Evolutionary conservation across 2,888 invertebrate species (phyloP).

Genomic region (Dolichopus griseipennis): DNA sequence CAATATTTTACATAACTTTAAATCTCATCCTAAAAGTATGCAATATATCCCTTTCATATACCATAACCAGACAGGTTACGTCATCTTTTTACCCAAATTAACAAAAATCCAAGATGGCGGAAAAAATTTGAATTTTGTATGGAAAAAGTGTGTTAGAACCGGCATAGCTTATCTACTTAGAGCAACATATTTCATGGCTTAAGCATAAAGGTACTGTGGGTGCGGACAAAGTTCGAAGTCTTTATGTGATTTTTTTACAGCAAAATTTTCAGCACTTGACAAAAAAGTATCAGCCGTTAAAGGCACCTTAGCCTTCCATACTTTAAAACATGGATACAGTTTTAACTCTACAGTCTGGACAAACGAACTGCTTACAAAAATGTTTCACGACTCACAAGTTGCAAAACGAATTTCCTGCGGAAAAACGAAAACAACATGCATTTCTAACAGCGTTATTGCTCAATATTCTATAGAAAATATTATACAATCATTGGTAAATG

Average conservation of each 20-base stretch:
- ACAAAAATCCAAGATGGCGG: no score
- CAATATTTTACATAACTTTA: no score
- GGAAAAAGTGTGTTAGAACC: no score
- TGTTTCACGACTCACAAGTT: slow-evolving; percentile 8
- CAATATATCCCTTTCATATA: no score
- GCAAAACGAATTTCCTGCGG: slow-evolving; percentile 8
- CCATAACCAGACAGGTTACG: no score
- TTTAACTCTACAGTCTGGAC: slow-evolving; percentile 8
- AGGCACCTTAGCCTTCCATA: slow-evolving; percentile 11
- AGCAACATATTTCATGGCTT: not conserved
- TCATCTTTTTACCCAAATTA: no score
- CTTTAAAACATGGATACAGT: slow-evolving; percentile 8
- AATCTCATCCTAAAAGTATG: no score
- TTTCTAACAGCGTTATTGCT: slow-evolving; percentile 7
- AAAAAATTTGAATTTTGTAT: no score
- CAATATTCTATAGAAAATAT: slow-evolving; percentile 13
- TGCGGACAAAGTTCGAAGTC: not conserved
- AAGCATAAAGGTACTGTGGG: not conserved
- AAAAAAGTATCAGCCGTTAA: no score
- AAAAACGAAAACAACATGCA: slow-evolving; percentile 9
- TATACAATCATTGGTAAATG: slow-evolving; percentile 8
- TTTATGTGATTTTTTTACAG: slow-evolving; percentile 8
- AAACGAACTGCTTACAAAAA: slow-evolving; percentile 7
- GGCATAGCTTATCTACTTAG: no score
- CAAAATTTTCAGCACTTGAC: slow-evolving; percentile 11